Evolutionary conservation across 2,797 vertebrate species (phyloP), one percentile per base, ranked within the genome.

Genomic region (Emys orbicularis): DNA sequence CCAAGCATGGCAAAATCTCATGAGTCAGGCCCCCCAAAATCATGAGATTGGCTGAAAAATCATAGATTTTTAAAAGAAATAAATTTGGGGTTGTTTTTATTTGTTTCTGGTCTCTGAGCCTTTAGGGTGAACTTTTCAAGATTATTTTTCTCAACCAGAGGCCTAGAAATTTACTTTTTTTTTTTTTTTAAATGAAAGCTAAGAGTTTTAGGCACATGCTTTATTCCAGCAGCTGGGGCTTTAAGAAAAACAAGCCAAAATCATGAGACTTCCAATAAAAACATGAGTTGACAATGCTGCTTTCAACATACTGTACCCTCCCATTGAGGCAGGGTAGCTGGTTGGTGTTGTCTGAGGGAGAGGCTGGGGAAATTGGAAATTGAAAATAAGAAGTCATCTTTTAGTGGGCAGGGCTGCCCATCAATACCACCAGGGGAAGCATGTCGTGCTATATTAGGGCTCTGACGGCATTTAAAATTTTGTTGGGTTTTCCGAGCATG

Each of bases 131-230:
- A 7, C 37, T 41, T 87, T 29, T 11, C 0, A 50, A 81, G 8
- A 21, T 59, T 44, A 41, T 25, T 44, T 9, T 9, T 0, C 3
- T 34, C 47, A 65, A 34, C 47, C 34, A 12, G 25, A 77, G 31
- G n/a, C 50, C 15, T 86, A 34, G 47, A 65, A 25, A 84, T 83
- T 8, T 27, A 16, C 25, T 29, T 2, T 92, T 92, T 50, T 84
- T 92, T 92, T 50, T 50, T 12, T 88, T 93, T 92, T 49, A 5
- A 90, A 53, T 34, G 18, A 81, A 68, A 76, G 11, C 5, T 16
- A n/a, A 12, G 0, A 0, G 74, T 92, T 91, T 37, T 68, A 68
- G 4, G 61, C 8, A 37, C 21, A 10, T 5, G 9, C 27, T 86
- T 47, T 23, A 47, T 76, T 76, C 72, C 6, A 27, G 12, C 41